Conservation (phyloP, 2,113 vertebrate species). For the Ceyx melanurus region DNA sequence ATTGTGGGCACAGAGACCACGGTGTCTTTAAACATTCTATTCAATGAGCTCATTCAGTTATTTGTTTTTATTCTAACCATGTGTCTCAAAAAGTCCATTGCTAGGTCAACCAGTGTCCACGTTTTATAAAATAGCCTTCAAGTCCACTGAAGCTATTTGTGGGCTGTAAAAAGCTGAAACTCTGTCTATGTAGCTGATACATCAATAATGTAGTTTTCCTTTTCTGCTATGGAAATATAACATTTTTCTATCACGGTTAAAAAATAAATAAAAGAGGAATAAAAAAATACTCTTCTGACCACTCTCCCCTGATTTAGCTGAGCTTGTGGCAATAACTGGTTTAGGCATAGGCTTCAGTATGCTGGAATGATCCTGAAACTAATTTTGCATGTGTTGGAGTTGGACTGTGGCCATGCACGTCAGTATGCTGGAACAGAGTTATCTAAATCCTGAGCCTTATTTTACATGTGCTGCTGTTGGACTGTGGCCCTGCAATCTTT, state of each 20-base stretch:
- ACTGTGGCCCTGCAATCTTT: slow-evolving; percentile 70
- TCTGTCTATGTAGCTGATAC: neutral
- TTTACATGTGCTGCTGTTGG: slow-evolving; percentile 73
- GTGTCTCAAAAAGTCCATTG: neutral
- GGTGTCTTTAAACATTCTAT: neutral
- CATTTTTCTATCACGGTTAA: neutral
- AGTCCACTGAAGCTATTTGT: neutral
- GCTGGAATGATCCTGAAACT: slow-evolving; percentile 72
- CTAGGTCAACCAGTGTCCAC: neutral
- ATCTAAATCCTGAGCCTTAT: slow-evolving; percentile 73
- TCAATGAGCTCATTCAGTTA: neutral
- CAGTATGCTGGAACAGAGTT: slow-evolving; percentile 71
- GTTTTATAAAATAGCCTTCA: neutral
- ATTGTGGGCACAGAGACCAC: neutral
- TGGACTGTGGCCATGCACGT: slow-evolving; percentile 62
- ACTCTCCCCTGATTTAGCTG: slow-evolving; percentile 40
- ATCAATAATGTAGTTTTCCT: neutral
- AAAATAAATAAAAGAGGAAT: neutral
- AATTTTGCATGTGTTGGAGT: slow-evolving; percentile 73
- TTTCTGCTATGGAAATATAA: neutral
- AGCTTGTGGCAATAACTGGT: slow-evolving; percentile 64
- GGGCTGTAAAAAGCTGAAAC: neutral
- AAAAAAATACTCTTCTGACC: neutral
- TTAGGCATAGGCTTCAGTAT: slow-evolving; percentile 67
- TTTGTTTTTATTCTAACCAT: neutral